These are phyloP conservation scores for Micronycteris hirsuta DNA, from an alignment of 2,113 vertebrate species.

Conservation along the genomic window DNA sequence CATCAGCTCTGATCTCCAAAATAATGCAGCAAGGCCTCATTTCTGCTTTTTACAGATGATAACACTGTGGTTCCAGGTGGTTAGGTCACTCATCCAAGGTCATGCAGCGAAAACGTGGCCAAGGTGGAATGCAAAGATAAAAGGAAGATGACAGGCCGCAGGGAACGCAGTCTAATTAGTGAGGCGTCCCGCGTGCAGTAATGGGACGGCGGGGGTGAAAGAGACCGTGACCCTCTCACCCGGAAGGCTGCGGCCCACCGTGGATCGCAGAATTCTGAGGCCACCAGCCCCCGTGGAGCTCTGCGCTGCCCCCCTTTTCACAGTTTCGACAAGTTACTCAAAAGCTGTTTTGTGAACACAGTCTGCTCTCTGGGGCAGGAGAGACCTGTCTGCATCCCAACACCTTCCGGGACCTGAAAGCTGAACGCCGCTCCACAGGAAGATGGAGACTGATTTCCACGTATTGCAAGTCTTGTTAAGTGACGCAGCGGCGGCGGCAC, in stretches of 20 bases:
- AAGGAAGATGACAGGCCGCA: background rate
- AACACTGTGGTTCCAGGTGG: background rate
- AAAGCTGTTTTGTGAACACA: slow-evolving; percentile 24
- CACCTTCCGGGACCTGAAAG: slow-evolving; percentile 42
- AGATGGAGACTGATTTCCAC: slow-evolving; percentile 59
- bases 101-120: slow-evolving; percentile 14
- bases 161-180: slow-evolving; percentile 23
- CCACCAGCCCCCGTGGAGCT: background rate
- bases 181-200: background rate
- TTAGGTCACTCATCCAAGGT: slow-evolving; percentile 45
- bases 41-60: background rate
- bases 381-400: slow-evolving; percentile 23
- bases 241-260: background rate
- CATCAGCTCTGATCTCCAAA: background rate
- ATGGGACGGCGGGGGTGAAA: background rate
- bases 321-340: slow-evolving; percentile 50
- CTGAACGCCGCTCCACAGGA: background rate
- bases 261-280: background rate
- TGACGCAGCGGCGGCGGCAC: background rate
- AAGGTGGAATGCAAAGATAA: background rate
- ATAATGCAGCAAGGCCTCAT: background rate
- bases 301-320: background rate
- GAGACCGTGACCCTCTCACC: background rate
- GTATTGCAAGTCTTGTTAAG: slow-evolving; percentile 37
- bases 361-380: background rate